Evolutionary conservation across 2,888 invertebrate species (phyloP).

Genomic region (Eupithecia vulgata): DNA sequence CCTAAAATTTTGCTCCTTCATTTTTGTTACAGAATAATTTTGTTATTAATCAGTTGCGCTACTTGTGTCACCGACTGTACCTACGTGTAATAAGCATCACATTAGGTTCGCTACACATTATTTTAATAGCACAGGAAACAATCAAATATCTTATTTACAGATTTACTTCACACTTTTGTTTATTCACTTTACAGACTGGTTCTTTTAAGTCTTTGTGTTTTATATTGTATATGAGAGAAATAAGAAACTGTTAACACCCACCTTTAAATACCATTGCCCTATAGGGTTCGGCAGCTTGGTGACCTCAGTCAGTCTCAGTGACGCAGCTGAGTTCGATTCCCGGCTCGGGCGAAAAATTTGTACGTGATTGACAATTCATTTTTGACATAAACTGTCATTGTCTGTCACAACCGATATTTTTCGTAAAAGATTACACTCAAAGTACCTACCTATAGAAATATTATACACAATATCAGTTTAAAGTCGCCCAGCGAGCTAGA

Average conservation of each 20-base stretch:
- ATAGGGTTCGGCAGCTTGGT: too few relatives aligned
- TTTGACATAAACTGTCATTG: too few relatives aligned
- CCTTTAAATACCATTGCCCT: background rate
- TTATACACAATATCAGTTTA: too few relatives aligned
- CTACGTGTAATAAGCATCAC: background rate
- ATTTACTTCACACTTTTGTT: background rate
- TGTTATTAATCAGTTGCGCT: too few relatives aligned
- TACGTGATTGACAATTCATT: too few relatives aligned
- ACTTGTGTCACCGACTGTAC: background rate
- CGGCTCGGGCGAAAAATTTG: background rate
- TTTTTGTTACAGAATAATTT: too few relatives aligned
- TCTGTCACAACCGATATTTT: too few relatives aligned
- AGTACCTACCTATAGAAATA: too few relatives aligned
- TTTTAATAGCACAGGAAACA: slow-evolving; percentile 1
- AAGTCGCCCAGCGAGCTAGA: too few relatives aligned
- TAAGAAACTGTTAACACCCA: background rate
- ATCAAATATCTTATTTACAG: slow-evolving; percentile 1
- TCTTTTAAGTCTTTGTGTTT: background rate
- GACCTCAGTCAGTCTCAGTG: background rate
- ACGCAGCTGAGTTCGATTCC: background rate
- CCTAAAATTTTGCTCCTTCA: too few relatives aligned
- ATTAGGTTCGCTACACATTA: slow-evolving; percentile 1
- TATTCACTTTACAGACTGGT: background rate
- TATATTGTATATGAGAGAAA: background rate
- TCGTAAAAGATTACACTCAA: too few relatives aligned